These are phyloP conservation scores for Platycheirus rosarum DNA, from an alignment of 2,888 invertebrate genomes.

Conservation along the genomic window DNA sequence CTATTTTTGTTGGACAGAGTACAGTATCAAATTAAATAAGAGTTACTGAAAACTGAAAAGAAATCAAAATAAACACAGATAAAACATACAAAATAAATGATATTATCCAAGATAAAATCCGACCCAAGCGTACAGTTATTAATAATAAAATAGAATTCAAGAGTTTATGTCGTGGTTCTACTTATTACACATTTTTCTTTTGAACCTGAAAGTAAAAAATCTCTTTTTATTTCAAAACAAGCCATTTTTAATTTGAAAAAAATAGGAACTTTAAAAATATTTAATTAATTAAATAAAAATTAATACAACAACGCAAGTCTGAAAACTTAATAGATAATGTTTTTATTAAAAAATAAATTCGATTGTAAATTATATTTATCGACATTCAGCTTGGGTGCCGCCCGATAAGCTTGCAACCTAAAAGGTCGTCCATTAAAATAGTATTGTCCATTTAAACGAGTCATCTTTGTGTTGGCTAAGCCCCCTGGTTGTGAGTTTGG, in stretches of 20 bases:
- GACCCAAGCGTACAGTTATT: too few species aligned
- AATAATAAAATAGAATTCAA: too few species aligned
- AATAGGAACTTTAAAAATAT: constrained; percentile 9
- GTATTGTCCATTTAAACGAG: constrained; percentile 78
- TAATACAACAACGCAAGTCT: neutral
- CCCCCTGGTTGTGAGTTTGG: constrained; percentile 7
- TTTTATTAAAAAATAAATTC: constrained; percentile 81
- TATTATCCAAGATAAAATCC: too few species aligned
- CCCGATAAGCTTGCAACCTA: constrained; percentile 79
- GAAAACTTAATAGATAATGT: constrained; percentile 80
- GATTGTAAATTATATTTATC: constrained; percentile 80
- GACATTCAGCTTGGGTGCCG: constrained; percentile 77
- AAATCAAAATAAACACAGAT: too few species aligned
- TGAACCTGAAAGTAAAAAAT: too few species aligned
- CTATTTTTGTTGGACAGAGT: too few species aligned
- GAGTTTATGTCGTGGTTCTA: too few species aligned
- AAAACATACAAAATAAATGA: too few species aligned
- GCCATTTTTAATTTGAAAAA: neutral
- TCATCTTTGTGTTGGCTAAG: constrained; percentile 75
- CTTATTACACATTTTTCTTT: too few species aligned
- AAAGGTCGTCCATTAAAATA: constrained; percentile 80
- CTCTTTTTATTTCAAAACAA: too few species aligned
- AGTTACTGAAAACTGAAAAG: too few species aligned
- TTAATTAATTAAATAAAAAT: neutral
- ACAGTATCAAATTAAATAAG: too few species aligned